phyloP scores from a whole-genome alignment of 1,140 invertebrate genomes.

The Theocolax elegans region DNA sequence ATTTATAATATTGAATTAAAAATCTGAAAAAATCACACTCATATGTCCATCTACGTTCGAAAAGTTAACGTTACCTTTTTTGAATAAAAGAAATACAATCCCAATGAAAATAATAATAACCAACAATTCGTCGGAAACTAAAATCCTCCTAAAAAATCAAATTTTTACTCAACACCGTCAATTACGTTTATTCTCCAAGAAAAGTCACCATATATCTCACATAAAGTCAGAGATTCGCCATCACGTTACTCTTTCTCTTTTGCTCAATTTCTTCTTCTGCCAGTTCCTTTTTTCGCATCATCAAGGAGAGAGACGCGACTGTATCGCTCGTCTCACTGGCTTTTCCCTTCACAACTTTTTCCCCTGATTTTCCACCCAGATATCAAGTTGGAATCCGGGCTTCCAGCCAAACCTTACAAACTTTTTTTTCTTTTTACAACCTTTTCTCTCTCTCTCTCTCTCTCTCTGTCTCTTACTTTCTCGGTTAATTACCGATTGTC shows the following conservation, averaged over 20 bases:
- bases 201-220: too few species aligned
- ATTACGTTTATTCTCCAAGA: too few species aligned
- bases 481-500: constrained; percentile 28
- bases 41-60: too few species aligned
- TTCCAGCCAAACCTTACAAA: background rate
- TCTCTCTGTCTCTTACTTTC: background rate
- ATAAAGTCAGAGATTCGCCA: too few species aligned
- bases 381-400: background rate
- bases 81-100: background rate
- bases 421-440: constrained; percentile 22
- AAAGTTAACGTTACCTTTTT: too few species aligned
- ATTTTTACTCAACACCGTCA: too few species aligned
- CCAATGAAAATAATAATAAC: too few species aligned
- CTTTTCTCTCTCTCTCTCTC: background rate
- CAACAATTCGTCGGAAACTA: too few species aligned
- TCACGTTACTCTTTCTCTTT: too few species aligned
- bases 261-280: constrained; percentile 32
- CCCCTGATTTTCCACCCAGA: constrained; percentile 31
- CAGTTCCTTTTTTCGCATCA: constrained; percentile 22
- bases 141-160: too few species aligned
- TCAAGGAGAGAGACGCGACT: constrained; percentile 5
- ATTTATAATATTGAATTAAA: too few species aligned
- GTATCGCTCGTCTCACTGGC: constrained; percentile 12
- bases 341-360: constrained; percentile 6
- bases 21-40: too few species aligned